Base-by-base conservation (phyloP, 2,888 invertebrate genomes). In the Ceriagrion tenellum region DNA sequence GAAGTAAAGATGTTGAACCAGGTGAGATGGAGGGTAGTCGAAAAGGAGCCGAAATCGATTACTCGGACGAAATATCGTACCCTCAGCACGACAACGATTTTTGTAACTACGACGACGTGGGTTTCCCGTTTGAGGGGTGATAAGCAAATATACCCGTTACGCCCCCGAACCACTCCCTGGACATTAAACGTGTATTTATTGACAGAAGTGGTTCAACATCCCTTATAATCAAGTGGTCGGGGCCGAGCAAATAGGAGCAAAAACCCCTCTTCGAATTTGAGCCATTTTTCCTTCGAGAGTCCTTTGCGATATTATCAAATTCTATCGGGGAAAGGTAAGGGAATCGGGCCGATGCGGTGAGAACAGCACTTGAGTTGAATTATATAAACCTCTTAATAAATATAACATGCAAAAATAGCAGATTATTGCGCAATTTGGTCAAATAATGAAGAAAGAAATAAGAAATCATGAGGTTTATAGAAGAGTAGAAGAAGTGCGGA, bases 21-120 rank as follows among this genome's bases (percentile, higher is more conserved):
- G 90, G 12, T 40, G 69, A 63, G 30, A 26, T 18, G 4, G 47
- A 63, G 93, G n/a, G 63, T 26, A 63, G 69, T 69, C 59, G 12
- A 20, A 59, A 59, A 59, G 23, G 59, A 47, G 56, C 56, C 47
- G 26, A 69, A 93, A 93, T 74, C 74, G 93, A 93, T 93, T 93
- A 93, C 56, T 63, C 16, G 69, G 69, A 69, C 47, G 13, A 93
- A 63, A 93, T 63, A 93, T 63, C n/a, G 23, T 26, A 16, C 35
- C 35, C 35, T 26, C 69, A 26, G 40, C 47, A 63, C 74, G 69
- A 47, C 6, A 47, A 69, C 47, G 26, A 93, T 69, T 93, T 26
- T 47, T 47, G 40, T 69, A 74, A 35, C 69, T 63, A 47, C 26
- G 55, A 47, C 30, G 69, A n/a, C 69, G 40, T 81, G 35, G 12